Percentiles rank a stretch among this genome's conserved stretches.
These are phyloP conservation scores for Heliothis subflexa DNA, from an alignment of 1,140 invertebrate genomes.

Conservation along the genomic window DNA sequence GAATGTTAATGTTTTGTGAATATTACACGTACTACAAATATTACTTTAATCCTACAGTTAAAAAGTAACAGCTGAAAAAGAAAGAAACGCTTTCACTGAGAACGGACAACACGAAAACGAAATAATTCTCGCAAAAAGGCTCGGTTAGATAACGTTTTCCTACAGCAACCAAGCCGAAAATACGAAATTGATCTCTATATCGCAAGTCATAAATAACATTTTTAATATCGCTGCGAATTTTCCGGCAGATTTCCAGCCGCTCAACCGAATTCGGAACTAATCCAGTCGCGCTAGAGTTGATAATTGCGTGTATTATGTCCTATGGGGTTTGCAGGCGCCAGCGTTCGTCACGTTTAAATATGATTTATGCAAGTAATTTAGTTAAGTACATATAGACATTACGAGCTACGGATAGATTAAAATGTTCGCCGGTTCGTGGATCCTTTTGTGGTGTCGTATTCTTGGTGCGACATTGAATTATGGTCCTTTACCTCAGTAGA, in stretches of 20 bases:
- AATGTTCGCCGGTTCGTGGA: conserved; percentile 67
- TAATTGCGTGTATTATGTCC: conserved; percentile 46
- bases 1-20: conserved; percentile 10
- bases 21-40: background rate
- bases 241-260: conserved; percentile 5
- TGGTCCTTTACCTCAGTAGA: conserved; percentile 49
- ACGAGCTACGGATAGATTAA: conserved; percentile 76
- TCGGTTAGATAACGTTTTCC: conserved; percentile 45
- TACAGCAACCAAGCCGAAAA: conserved; percentile 20
- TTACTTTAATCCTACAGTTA: conserved; percentile 5
- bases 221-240: conserved; percentile 37
- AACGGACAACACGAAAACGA: conserved; percentile 24
- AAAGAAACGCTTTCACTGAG: conserved; percentile 7
- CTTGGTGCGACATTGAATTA: conserved; percentile 64
- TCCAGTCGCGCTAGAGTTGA: conserved; percentile 46
- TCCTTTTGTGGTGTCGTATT: conserved; percentile 61
- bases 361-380: conserved; percentile 85
- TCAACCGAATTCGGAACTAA: conserved; percentile 48
- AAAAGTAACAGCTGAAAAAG: conserved; percentile 31
- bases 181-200: conserved; percentile 40
- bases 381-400: conserved; percentile 82
- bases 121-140: conserved; percentile 40
- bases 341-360: conserved; percentile 80
- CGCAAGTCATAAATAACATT: conserved; percentile 41
- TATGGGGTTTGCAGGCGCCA: conserved; percentile 54